Conservation (phyloP, 2,797 vertebrate genomes). For the Coluber constrictor region DNA sequence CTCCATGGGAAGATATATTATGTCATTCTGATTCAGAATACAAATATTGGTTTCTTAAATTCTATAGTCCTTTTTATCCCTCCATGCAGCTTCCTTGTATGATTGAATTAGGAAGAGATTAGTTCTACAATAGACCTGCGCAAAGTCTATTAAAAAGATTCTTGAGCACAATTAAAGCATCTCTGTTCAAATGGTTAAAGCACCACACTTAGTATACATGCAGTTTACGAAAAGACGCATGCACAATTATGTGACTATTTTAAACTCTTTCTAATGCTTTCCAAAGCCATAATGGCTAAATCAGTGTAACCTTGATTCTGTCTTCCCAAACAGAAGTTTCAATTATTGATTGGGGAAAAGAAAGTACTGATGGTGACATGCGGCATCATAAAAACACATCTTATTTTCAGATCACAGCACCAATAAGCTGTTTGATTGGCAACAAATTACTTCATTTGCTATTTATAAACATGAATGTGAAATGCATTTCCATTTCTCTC, state of each 20-base stretch:
- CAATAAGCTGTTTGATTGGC: not conserved
- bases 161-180: not conserved
- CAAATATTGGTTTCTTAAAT: not conserved
- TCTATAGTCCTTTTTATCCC: not conserved
- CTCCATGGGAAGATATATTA: not conserved
- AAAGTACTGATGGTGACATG: not conserved
- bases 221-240: not conserved
- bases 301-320: not conserved
- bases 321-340: not conserved
- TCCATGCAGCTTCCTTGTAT: not conserved
- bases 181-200: not conserved
- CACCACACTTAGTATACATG: not conserved
- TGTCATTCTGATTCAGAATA: not conserved
- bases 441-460: not conserved
- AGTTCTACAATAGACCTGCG: not conserved
- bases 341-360: not conserved
- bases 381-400: not conserved
- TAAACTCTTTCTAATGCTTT: not conserved
- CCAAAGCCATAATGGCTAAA: not conserved
- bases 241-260: not conserved
- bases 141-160: not conserved
- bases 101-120: not conserved
- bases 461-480: conserved; percentile 11
- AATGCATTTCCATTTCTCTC: conserved; percentile 12
- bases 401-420: conserved; percentile 6